These are phyloP conservation scores for Zaprionus nigranus DNA, from an alignment of 1,140 invertebrate genomes.

Conservation along the genomic window DNA sequence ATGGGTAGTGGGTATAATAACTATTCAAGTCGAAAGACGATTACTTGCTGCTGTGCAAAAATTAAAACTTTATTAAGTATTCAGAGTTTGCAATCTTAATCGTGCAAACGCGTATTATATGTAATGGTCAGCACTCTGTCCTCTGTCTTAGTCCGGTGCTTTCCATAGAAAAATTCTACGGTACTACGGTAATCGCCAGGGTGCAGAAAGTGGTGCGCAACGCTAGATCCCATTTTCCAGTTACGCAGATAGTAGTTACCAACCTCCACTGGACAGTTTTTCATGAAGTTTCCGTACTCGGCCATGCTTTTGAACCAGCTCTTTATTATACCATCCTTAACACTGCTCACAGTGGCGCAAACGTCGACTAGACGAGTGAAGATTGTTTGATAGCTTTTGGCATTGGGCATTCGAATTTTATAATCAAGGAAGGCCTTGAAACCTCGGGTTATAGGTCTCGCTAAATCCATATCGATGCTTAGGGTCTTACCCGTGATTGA, in stretches of 20 bases:
- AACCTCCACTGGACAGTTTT: conserved; percentile 59
- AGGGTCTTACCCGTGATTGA: conserved; percentile 41
- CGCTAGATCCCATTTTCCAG: conserved; percentile 54
- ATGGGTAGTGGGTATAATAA: too few relatives aligned
- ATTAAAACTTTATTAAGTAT: background rate
- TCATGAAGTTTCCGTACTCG: conserved; percentile 61
- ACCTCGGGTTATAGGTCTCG: conserved; percentile 45
- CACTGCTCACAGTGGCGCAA: conserved; percentile 48
- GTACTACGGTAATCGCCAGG: conserved; percentile 63
- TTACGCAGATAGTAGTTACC: conserved; percentile 60
- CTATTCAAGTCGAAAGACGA: background rate
- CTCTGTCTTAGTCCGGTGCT: conserved; percentile 47
- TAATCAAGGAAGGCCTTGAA: conserved; percentile 63
- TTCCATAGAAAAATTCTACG: conserved; percentile 61
- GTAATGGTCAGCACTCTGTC: conserved; percentile 11
- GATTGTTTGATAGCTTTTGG: conserved; percentile 65
- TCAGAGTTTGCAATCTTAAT: background rate
- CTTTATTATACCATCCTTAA: conserved; percentile 66
- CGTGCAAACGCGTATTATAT: background rate
- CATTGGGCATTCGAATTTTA: conserved; percentile 65
- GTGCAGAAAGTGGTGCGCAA: conserved; percentile 63
- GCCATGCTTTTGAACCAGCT: conserved; percentile 66
- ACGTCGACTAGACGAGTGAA: conserved; percentile 60
- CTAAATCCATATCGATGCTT: conserved; percentile 61
- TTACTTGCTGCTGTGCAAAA: background rate